Evolutionary conservation across 30 jellyfish, hydroid and myxozoan species (phyloP), one percentile per base, ranked within the genome.

Genomic region (Aurelia sp.): DNA sequence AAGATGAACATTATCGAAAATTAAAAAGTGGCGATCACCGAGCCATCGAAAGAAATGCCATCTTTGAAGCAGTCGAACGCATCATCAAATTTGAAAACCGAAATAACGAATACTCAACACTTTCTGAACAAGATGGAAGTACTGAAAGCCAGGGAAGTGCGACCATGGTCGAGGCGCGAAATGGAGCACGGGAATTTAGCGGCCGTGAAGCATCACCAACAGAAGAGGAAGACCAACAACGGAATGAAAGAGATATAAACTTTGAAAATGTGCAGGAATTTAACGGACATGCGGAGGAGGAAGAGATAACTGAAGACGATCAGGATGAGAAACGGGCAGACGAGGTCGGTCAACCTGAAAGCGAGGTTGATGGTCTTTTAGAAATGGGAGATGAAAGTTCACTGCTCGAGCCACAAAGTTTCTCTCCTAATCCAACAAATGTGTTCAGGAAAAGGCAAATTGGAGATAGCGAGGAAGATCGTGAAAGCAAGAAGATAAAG

Each of bases 1-100:
- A 27, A 33, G 20, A 63, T 4, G 84, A 81, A 31, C 47, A 81
- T 50, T 50, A 57, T 16, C 38, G 67, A 13, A 68, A 68, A 31
- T 24, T 63, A 16, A 62, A 21, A 16, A 38, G 3, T 59, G 78
- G 72, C 19, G 88, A 30, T 35, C 19, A 51, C 22, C 51, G 38
- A 40, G 75, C 67, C 67, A 41, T 67, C 12, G 91, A 81, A 44
- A 67, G 72, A 58, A 40, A 44, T 22, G 65, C 66, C 52, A 21
- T 81, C 30, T 67, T 40, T 31, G 91, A 81, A 41, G 76, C 91
- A 12, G 44, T 81, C 18, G 91, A 81, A 44, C 55, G 55, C 15
- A 44, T 44, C 9, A 44, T 44, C 55, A 44, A 44, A 44, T 44
- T 44, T 0, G 55, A 44, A 8, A 64, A 55, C 51, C 17, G 30